Evolutionary conservation across 2,113 vertebrate genomes (phyloP).

Genomic region (Cyrtonyx montezumae): DNA sequence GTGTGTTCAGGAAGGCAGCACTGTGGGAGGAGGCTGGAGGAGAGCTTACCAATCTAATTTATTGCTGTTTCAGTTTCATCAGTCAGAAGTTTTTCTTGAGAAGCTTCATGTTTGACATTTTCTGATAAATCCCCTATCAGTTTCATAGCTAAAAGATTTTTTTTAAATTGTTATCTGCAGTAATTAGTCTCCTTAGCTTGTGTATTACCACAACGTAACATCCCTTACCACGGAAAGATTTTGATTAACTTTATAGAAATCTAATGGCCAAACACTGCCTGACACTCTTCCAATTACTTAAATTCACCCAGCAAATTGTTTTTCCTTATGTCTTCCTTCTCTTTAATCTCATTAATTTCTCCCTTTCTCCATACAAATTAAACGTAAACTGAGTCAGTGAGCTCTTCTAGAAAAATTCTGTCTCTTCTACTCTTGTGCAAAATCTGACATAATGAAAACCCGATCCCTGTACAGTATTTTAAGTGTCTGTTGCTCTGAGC

Average conservation of each 20-base stretch:
- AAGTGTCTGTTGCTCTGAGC: not conserved
- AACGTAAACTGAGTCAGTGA: not conserved
- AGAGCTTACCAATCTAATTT: not conserved
- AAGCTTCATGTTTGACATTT: not conserved
- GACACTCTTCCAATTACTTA: not conserved
- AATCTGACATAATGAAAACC: not conserved
- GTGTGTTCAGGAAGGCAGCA: not conserved
- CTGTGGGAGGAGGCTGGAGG: rapidly evolving
- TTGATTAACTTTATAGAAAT: not conserved
- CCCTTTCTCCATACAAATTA: not conserved
- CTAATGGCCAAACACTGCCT: not conserved
- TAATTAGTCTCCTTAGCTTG: not conserved
- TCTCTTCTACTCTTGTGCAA: not conserved
- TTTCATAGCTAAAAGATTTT: not conserved
- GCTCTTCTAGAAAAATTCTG: not conserved
- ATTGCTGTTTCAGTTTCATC: not conserved
- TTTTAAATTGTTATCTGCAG: not conserved
- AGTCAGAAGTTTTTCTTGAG: not conserved
- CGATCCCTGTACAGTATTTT: not conserved
- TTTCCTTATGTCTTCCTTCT: not conserved
- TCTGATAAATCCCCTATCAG: not conserved
- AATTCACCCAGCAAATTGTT: not conserved
- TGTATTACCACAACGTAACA: not conserved
- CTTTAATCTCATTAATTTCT: not conserved
- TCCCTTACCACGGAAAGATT: not conserved